Conservation (phyloP, 2,888 invertebrate genomes). For the Nyleta sp. region DNA sequence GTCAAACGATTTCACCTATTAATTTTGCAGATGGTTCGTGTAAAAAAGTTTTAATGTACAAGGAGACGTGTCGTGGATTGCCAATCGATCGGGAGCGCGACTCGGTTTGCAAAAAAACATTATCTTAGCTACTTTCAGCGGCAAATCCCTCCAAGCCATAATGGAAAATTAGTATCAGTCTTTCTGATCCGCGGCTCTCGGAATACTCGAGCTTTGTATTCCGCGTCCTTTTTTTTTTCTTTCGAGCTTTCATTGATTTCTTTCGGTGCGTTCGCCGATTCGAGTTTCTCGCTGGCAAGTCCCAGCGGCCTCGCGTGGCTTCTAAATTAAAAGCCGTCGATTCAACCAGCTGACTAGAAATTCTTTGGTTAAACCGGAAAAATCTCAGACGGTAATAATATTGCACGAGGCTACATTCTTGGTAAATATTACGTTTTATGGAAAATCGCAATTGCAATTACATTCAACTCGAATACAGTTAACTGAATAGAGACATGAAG, state of each 20-base stretch:
- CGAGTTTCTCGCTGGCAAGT: conserved; percentile 4
- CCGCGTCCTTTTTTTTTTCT: neutral
- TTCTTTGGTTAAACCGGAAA: neutral
- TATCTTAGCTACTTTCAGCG: neutral
- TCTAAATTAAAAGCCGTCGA: conserved; percentile 20
- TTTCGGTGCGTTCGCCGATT: conserved; percentile 11
- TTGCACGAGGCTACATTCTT: neutral
- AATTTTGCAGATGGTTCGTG: conserved; percentile 3
- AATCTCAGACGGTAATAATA: conserved; percentile 10
- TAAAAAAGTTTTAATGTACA: neutral
- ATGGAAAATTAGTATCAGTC: conserved; percentile 10
- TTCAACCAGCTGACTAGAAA: neutral
- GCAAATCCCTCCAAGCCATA: neutral
- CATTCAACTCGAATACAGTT: no score
- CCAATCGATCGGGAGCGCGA: neutral
- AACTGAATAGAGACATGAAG: no score
- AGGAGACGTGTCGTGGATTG: neutral
- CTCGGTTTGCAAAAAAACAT: neutral
- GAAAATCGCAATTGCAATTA: neutral
- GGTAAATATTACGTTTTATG: neutral
- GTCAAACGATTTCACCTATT: neutral
- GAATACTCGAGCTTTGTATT: conserved; percentile 17
- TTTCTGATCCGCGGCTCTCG: neutral
- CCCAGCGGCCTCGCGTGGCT: conserved; percentile 10
- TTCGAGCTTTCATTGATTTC: conserved; percentile 27